Percentiles rank a stretch among this genome's conserved stretches.
Evolutionary conservation across 2,113 vertebrate genomes (phyloP).

Genomic region (Platichthys stellatus): DNA sequence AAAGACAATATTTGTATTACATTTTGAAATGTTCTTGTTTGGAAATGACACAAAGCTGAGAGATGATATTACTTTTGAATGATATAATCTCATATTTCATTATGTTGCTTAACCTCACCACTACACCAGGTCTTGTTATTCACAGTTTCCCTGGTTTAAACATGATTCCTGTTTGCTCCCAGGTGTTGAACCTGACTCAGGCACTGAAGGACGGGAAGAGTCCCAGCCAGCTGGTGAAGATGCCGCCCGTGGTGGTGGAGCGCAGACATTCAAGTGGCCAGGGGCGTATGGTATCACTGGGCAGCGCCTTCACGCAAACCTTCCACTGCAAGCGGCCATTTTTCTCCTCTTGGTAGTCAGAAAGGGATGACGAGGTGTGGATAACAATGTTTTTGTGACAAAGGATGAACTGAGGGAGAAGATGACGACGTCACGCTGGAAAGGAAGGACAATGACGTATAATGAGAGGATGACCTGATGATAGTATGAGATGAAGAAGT

Average conservation of each 20-base stretch:
- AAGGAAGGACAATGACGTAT: background rate
- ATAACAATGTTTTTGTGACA: background rate
- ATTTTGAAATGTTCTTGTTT: background rate
- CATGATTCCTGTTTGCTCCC: constrained; percentile 2
- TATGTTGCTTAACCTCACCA: background rate
- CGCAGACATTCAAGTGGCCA: constrained; percentile 88
- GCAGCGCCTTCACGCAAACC: constrained; percentile 93
- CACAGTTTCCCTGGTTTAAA: background rate
- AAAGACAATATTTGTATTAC: background rate
- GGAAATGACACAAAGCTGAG: background rate
- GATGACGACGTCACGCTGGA: constrained; percentile 5
- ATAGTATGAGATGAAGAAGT: background rate
- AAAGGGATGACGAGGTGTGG: constrained; percentile 2
- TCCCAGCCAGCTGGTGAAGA: constrained; percentile 95
- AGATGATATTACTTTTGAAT: background rate
- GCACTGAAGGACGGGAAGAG: constrained; percentile 92
- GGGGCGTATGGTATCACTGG: constrained; percentile 89
- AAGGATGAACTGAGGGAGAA: constrained; percentile 9
- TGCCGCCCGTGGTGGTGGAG: constrained; percentile 96
- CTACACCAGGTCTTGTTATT: background rate
- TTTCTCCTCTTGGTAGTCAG: constrained; percentile 93
- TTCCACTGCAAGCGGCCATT: constrained; percentile 96
- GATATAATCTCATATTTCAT: background rate
- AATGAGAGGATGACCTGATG: background rate
- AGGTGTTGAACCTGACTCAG: constrained; percentile 97